Conservation (phyloP, 2,888 invertebrate genomes). For the Ophioninae sp. region DNA sequence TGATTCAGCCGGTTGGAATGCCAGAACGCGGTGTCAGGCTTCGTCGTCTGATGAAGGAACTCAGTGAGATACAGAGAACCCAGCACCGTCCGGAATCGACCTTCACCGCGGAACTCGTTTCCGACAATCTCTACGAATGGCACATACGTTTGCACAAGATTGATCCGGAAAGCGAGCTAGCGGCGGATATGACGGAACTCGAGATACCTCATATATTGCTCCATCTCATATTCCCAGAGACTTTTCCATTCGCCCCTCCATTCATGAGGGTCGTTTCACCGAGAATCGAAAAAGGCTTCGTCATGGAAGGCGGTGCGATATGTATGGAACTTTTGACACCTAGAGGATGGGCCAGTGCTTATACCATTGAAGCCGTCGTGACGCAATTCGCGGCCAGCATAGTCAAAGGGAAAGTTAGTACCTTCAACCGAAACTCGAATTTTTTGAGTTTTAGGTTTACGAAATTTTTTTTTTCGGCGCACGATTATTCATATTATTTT, state of each 20-base stretch:
- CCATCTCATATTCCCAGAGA: conserved; percentile 92
- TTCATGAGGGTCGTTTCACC: conserved; percentile 88
- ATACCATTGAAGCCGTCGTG: conserved; percentile 93
- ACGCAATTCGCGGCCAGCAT: conserved; percentile 95
- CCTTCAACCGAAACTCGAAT: neutral
- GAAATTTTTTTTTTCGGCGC: too few species aligned
- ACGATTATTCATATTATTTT: too few species aligned
- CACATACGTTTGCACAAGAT: conserved; percentile 90
- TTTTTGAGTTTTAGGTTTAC: neutral
- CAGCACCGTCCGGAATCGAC: conserved; percentile 88
- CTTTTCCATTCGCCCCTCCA: conserved; percentile 94
- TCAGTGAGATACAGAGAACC: conserved; percentile 89
- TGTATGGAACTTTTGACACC: conserved; percentile 94
- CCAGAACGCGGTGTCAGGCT: conserved; percentile 86
- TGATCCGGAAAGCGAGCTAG: conserved; percentile 92
- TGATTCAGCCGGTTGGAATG: conserved; percentile 64
- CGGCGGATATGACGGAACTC: conserved; percentile 90
- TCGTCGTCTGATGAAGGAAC: conserved; percentile 92
- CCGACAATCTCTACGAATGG: conserved; percentile 94
- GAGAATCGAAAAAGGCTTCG: conserved; percentile 91
- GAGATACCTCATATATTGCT: conserved; percentile 89
- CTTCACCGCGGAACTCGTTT: conserved; percentile 92
- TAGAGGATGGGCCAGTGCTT: conserved; percentile 93
- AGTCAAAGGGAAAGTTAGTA: conserved; percentile 88
- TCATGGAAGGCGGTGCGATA: conserved; percentile 95